Base-by-base conservation (phyloP, 1,140 invertebrate species). In the Solen grandis region DNA sequence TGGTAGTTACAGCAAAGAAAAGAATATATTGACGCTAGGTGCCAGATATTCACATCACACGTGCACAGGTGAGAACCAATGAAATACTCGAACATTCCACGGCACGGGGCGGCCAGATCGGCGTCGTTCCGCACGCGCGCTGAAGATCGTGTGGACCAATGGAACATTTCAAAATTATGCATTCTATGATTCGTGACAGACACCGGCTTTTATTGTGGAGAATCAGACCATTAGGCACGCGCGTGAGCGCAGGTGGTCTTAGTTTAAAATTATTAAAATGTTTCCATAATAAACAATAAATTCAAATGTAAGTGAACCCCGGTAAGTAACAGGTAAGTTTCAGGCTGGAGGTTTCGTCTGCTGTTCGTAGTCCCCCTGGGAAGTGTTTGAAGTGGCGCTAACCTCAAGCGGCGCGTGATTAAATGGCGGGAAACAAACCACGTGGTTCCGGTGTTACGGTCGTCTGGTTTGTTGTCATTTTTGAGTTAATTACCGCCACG, bases 251-350 rank as follows among this genome's bases (percentile, higher is more conserved):
- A 46, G 75, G 75, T 78, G 75, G 75, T 78, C 75, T 78, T 35
- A 4, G 68, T 60, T 59, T 3, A 68, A 60, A 78, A 78, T 78
- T 69, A 78, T 36, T 36, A 65, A 55, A 66, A 77, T 77, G 60
- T 25, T 38, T 66, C 63, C 69, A 68, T 78, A 78, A 78, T 78
- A 78, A 60, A 78, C 66, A 78, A 78, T 78, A 78, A 78, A 78
- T 78, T 78, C 54, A 68, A 60, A 22, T 60, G 54, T 38, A 78
- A 78, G 66, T 60, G 75, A 78, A 78, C 75, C 75, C 19, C 65
- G 62, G 52, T 38, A 69, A 55, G 62, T 69, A 31, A 5, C 16
- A 33, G 35, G 63, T 2, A 35, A 35, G 8, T 8, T 46, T 8
- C 27, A 60, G 19, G 27, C 27, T 60, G 1, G 59, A n/a, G 14